Base-by-base conservation (phyloP, 1,140 invertebrate species). In the Panagrolaimus sp. region DNA sequence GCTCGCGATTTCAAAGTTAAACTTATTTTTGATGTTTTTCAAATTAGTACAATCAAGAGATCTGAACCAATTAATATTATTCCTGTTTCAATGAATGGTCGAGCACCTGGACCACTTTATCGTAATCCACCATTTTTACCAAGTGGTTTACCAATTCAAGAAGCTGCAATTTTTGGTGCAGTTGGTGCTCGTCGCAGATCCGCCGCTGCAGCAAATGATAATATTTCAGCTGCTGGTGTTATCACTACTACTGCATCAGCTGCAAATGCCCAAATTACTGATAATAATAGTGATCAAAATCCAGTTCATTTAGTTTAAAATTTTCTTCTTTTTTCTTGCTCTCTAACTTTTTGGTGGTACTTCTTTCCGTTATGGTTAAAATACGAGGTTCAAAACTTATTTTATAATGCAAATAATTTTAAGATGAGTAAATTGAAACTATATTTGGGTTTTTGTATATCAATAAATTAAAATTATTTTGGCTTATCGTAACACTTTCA, bases 1-100 rank as follows among this genome's bases (percentile, higher is more conserved):
- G 93, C 94, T n/a, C 88, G 94, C 1, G 91, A 94, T 80, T 91
- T 92, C 80, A 96, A 96, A 84, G 92, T 98, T 90, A 90, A 90
- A 78, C 91, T 94, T 84, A 96, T 98, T 67, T 93, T 92, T 7
- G 88, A 89, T 58, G 85, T 98, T 10, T 85, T 98, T 7, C 94
- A 96, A 15, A 21, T 24, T 15, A 69, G 10, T 45, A 26, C 68
- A 24, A 48, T 38, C 32, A 38, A 38, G 7, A 38, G 32, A 38
- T 58, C 52, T 10, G 21, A 21, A 28, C 52, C 52, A 24, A 21
- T 28, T 10, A 28, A 21, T 21, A 28, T 28, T 21, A 58, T 58
- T 21, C 52, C 52, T 21, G 28, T 58, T 5, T 58, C 52, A 21
- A 58, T 58, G 52, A 58, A 58, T 14, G 52, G 52, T 58, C 32